Conservation (phyloP, 2,113 vertebrate species). For the Hepsetus odoe region DNA sequence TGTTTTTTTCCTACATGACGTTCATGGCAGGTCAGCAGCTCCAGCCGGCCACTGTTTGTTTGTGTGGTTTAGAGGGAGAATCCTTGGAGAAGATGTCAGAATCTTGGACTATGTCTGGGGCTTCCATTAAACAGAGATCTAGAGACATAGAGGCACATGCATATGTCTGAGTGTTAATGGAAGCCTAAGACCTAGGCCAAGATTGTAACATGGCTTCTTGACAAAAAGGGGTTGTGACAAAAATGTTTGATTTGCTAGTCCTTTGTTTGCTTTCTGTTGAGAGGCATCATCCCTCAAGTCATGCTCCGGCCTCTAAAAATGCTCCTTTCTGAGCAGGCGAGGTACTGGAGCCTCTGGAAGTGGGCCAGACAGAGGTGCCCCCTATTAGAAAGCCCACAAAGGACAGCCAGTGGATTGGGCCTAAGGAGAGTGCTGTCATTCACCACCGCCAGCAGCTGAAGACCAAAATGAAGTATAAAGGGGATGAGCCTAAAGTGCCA, state of each 20-base stretch:
- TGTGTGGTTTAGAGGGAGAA: neutral
- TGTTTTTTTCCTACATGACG: conserved; percentile 37
- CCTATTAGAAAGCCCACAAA: conserved; percentile 66
- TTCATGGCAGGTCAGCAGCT: neutral
- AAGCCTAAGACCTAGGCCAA: neutral
- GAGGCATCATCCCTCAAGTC: neutral
- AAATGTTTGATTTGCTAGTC: neutral
- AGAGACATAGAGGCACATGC: neutral
- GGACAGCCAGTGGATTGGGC: conserved; percentile 68
- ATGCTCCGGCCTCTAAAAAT: neutral
- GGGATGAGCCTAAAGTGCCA: conserved; percentile 70
- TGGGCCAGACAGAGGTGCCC: conserved; percentile 65
- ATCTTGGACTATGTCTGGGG: neutral
- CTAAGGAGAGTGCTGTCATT: conserved; percentile 74
- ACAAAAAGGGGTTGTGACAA: neutral
- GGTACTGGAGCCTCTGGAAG: conserved; percentile 59
- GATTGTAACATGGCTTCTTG: conserved; percentile 1
- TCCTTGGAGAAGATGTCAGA: neutral
- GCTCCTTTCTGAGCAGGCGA: conserved; percentile 60
- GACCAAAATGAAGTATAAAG: conserved; percentile 77
- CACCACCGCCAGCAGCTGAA: conserved; percentile 73
- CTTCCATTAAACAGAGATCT: neutral
- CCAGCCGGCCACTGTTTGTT: neutral
- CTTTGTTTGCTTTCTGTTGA: neutral
- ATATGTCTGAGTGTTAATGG: neutral